Evolutionary conservation across 2,888 invertebrate species (phyloP), one percentile per base, ranked within the genome.

Genomic region (Yponomeuta evonymella): DNA sequence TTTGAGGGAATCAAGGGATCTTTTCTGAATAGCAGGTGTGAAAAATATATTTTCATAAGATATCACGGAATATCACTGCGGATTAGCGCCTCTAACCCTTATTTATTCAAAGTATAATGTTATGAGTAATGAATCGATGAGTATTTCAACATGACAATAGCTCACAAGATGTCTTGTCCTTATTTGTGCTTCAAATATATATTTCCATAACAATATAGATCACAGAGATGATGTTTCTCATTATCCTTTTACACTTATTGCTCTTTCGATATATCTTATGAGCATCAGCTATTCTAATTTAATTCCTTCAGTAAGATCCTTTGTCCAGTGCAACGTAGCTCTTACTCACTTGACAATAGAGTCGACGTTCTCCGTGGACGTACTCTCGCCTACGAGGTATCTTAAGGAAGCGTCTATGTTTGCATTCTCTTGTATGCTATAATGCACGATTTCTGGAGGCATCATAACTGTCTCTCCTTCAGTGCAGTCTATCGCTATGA

Each of bases 391-490:
- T 2, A 88, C 89, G 48, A 93, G 74, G 70, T 89, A 91, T 48
- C 89, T 79, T 0, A 93, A 82, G 0, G 93, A 92, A 0, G 88
- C 86, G 2, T 90, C 87, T 0, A 90, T 79, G 67, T 90, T 85
- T 0, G 88, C 85, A 51, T 88, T 94, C 79, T 94, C 94, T 68
- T 87, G 81, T 66, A 94, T 90, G 76, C 95, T 95, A 84, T 93
- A 94, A 69, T 91, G 89, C 79, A 95, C 94, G 67, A 96, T 92
- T 80, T 95, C 94, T 0, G 92, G 77, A 0, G 96, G 96, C 73
- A 96, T 94, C 80, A 95, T 89, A 6, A 95, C 93, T 0, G 94
- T 93, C 79, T 96, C 96, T 0, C 95, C 95, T 72, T 95, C 94
- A 0, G 86, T 85, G 69, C 94, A 94, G 74, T 95, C 95, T 79